Evolutionary conservation across 2,888 invertebrate genomes (phyloP).

Genomic region (Rhimphoctona megacephalus): DNA sequence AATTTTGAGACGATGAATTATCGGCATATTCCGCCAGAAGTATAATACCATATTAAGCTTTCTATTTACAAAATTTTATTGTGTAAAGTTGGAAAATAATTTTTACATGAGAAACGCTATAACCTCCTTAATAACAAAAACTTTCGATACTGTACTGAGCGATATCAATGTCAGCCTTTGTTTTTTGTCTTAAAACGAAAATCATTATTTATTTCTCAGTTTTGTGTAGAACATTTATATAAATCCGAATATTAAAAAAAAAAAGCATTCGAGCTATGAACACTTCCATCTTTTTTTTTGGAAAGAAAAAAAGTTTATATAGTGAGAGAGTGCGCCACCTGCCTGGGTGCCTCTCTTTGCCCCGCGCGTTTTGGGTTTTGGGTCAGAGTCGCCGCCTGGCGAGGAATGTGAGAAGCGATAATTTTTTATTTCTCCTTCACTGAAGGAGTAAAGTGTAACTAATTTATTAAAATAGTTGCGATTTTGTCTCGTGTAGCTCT

Average conservation of each 20-base stretch:
- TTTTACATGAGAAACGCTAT: too few relatives aligned
- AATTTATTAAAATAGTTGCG: constrained; percentile 82
- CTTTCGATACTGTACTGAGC: background rate
- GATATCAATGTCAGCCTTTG: background rate
- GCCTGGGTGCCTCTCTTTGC: constrained; percentile 20
- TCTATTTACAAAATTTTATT: too few relatives aligned
- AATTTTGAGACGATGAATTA: too few relatives aligned
- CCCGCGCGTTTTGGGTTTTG: constrained; percentile 64
- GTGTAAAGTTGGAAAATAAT: too few relatives aligned
- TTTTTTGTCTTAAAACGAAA: too few relatives aligned
- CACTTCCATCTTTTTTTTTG: constrained; percentile 18
- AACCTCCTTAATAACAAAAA: too few relatives aligned
- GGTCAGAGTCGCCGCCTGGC: constrained; percentile 74
- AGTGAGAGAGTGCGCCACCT: constrained; percentile 67
- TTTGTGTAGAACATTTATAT: background rate
- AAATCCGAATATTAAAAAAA: background rate
- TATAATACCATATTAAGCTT: too few relatives aligned
- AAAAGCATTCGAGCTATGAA: background rate
- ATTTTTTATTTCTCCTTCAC: constrained; percentile 82
- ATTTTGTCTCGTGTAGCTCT: constrained; percentile 72
- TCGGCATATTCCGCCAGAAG: too few relatives aligned
- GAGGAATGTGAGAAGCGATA: constrained; percentile 81
- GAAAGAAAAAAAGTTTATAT: too few relatives aligned
- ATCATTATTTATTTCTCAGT: too few relatives aligned
- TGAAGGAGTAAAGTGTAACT: constrained; percentile 81